Percentiles rank a stretch among this genome's conserved stretches.
These are phyloP conservation scores for Coregonus clupeaformis DNA, from an alignment of 2,113 vertebrate species.

Conservation along the genomic window DNA sequence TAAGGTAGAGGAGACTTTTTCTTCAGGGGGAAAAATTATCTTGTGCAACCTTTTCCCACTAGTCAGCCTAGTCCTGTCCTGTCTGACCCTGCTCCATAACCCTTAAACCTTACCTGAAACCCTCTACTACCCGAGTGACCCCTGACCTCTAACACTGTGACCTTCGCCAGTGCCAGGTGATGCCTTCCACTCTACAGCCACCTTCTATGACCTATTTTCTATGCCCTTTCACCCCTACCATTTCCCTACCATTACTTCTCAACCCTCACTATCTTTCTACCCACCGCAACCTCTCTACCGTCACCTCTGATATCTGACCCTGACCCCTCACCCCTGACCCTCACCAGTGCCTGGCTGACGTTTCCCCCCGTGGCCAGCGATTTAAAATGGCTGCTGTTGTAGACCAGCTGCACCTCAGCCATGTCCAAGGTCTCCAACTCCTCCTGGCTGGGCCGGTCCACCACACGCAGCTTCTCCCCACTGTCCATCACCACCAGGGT, in stretches of 20 bases:
- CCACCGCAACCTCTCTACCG: neutral
- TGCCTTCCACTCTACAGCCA: no score
- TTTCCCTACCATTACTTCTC: no score
- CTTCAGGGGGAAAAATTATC: neutral
- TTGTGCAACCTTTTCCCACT: neutral
- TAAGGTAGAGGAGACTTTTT: neutral
- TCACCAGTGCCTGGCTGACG: slow-evolving; percentile 85
- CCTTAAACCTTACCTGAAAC: neutral
- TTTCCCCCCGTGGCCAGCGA: slow-evolving; percentile 92
- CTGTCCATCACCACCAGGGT: slow-evolving; percentile 92
- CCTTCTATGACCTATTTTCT: no score
- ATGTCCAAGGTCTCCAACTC: slow-evolving; percentile 90
- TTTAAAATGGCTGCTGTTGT: slow-evolving; percentile 98
- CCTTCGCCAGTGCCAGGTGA: neutral
- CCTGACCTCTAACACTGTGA: neutral
- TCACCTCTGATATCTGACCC: neutral
- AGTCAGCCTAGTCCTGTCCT: neutral
- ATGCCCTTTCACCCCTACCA: no score
- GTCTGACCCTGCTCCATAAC: neutral
- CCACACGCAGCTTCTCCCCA: slow-evolving; percentile 90
- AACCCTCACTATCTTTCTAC: no score
- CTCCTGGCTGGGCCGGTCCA: slow-evolving; percentile 92
- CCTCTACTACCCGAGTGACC: neutral
- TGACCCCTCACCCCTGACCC: slow-evolving; percentile 35
- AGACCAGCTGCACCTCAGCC: slow-evolving; percentile 92